Conservation (phyloP, 2,888 invertebrate species). For the Hemithea aestivaria region DNA sequence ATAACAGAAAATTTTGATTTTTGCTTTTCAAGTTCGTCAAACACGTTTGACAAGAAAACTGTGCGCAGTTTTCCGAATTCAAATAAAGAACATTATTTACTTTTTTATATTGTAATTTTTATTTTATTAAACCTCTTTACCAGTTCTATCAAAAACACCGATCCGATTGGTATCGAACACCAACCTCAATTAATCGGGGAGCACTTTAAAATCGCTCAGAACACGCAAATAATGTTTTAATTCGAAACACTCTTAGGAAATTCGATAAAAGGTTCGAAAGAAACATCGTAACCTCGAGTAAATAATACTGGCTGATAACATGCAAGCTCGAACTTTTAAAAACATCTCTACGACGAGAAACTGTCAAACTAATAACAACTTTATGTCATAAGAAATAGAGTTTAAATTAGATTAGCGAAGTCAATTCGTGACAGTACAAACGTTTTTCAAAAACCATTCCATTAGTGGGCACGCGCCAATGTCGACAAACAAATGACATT, state of each 20-base stretch:
- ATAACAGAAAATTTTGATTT: too few relatives aligned
- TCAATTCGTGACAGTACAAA: slow-evolving; percentile 49
- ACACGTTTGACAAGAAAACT: too few relatives aligned
- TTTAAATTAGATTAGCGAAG: slow-evolving; percentile 20
- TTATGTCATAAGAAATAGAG: slow-evolving; percentile 20
- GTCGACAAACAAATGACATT: slow-evolving; percentile 71
- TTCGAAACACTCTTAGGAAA: slow-evolving; percentile 61
- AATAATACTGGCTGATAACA: slow-evolving; percentile 67
- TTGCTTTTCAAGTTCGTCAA: too few relatives aligned
- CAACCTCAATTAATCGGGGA: slow-evolving; percentile 53
- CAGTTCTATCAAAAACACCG: slow-evolving; percentile 7
- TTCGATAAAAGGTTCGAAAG: slow-evolving; percentile 63
- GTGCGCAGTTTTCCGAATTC: too few relatives aligned
- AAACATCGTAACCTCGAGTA: slow-evolving; percentile 61
- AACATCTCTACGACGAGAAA: slow-evolving; percentile 22
- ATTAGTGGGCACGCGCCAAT: slow-evolving; percentile 74
- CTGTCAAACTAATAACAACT: slow-evolving; percentile 28
- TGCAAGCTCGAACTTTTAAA: slow-evolving; percentile 40
- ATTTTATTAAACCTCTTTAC: slow-evolving; percentile 1
- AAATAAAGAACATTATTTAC: too few relatives aligned
- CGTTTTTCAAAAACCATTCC: slow-evolving; percentile 66
- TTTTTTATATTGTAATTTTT: too few relatives aligned
- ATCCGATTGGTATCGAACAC: slow-evolving; percentile 18
- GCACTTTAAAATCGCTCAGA: slow-evolving; percentile 60
- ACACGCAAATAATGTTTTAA: slow-evolving; percentile 68